These are phyloP conservation scores for Drosophila melanica DNA, from an alignment of 1,140 invertebrate species.

Conservation along the genomic window DNA sequence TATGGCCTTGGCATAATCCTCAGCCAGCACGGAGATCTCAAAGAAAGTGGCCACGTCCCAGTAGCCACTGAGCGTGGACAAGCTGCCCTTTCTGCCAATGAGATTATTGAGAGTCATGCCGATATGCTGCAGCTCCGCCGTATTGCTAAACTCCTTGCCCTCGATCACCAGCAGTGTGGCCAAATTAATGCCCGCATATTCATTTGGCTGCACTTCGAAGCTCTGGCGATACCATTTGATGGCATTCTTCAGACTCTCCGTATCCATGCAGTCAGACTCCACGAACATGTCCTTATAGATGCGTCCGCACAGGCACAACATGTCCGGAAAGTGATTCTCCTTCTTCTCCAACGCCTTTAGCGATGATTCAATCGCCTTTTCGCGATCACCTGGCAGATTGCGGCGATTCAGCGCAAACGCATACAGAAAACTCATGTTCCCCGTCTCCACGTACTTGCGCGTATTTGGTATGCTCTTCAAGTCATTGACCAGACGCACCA, in stretches of 20 bases:
- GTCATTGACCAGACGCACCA: constrained; percentile 98
- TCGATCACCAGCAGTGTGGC: constrained; percentile 99
- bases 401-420: constrained; percentile 98
- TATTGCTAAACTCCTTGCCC: constrained; percentile 97
- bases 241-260: constrained; percentile 94
- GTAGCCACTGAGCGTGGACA: constrained; percentile 97
- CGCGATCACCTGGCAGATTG: constrained; percentile 96
- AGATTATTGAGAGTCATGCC: constrained; percentile 98
- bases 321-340: constrained; percentile 97
- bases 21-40: constrained; percentile 98
- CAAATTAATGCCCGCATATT: constrained; percentile 99
- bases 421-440: constrained; percentile 96
- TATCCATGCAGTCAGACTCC: constrained; percentile 95
- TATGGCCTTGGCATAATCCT: constrained; percentile 98
- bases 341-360: constrained; percentile 95
- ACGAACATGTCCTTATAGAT: constrained; percentile 99
- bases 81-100: constrained; percentile 98
- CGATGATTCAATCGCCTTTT: constrained; percentile 96
- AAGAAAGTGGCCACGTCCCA: constrained; percentile 99
- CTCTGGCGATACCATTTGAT: constrained; percentile 99
- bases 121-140: constrained; percentile 92
- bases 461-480: constrained; percentile 96
- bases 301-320: constrained; percentile 98
- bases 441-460: constrained; percentile 94
- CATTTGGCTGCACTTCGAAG: constrained; percentile 98